Evolutionary conservation across 2,797 vertebrate genomes (phyloP), one percentile per base, ranked within the genome.

Genomic region (Macropodus opercularis): DNA sequence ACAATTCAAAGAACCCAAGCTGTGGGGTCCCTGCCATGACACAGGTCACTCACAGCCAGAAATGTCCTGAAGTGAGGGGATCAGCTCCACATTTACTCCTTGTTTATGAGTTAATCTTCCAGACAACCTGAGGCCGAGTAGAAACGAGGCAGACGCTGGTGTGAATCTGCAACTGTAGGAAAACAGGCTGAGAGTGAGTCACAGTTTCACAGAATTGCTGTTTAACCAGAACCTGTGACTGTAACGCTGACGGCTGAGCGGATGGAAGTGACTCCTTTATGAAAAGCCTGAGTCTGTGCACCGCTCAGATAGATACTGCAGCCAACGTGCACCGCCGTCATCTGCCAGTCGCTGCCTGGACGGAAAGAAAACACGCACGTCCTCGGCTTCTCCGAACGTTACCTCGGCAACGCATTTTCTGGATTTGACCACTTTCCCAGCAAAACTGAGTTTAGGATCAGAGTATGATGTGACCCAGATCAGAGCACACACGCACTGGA

Each of bases 361-460:
- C 44, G 18, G 38, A 71, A 75, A 50, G 32, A 22, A 42, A 15
- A 47, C 46, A 60, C 19, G 40, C 32, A 55, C 21, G 59, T 44
- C 34, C 35, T 7, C 1, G 26, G 15, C 32, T 59, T 12, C 35
- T 62, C 48, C 39, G 10, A 59, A 44, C 19, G 81, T 81, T 79
- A 69, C 83, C 76, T 7, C 72, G 55, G 83, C 60, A 87, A 85
- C 81, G 63, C 29, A 44, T 56, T 78, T 66, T 34, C 10, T 17
- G 27, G 1, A 22, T 60, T 72, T 38, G 39, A 38, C 22, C 2
- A 1, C 7, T 46, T 51, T 18, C 63, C 32, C 17, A 3, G 48
- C 24, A 54, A 26, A 57, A 17, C n/a, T 1, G 22, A 59, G 21
- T 43, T 63, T 10, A 32, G 10, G 43, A 50, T 32, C 38, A 41